phyloP scores from a whole-genome alignment of 2,888 invertebrate genomes.

The Latheticus oryzae region DNA sequence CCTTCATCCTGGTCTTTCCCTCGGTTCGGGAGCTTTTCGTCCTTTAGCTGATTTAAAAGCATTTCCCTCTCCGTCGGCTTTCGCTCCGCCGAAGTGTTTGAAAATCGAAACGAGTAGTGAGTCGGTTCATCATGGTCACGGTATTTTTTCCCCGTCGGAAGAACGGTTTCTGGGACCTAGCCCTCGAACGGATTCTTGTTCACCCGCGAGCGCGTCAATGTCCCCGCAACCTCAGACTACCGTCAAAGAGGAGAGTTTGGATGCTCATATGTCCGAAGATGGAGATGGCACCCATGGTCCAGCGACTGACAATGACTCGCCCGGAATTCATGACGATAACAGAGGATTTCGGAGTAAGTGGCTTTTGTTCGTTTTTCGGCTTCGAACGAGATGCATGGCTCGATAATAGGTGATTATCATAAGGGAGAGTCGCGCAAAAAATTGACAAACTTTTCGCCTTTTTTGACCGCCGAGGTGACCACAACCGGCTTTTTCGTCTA shows the following conservation, averaged over 20 bases:
- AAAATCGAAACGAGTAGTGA: conserved; percentile 66
- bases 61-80: conserved; percentile 72
- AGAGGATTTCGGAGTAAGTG: conserved; percentile 73
- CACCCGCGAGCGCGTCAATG: conserved; percentile 72
- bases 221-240: conserved; percentile 64
- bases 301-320: conserved; percentile 60
- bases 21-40: conserved; percentile 71
- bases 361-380: conserved; percentile 1
- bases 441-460: conserved; percentile 3
- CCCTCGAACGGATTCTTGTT: conserved; percentile 71
- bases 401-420: conserved; percentile 8
- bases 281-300: conserved; percentile 67
- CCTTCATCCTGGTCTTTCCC: conserved; percentile 74
- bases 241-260: conserved; percentile 69
- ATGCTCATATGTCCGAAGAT: conserved; percentile 71
- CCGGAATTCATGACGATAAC: conserved; percentile 63
- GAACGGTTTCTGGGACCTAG: conserved; percentile 64
- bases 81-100: conserved; percentile 77
- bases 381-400: conserved; percentile 12
- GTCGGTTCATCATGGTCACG: conserved; percentile 57
- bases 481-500: neutral
- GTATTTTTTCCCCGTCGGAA: conserved; percentile 64
- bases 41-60: conserved; percentile 70
- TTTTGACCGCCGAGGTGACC: neutral
- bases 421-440: conserved; percentile 1